phyloP scores from a whole-genome alignment of 2,888 invertebrate genomes.

The Zeuzera pyrina region DNA sequence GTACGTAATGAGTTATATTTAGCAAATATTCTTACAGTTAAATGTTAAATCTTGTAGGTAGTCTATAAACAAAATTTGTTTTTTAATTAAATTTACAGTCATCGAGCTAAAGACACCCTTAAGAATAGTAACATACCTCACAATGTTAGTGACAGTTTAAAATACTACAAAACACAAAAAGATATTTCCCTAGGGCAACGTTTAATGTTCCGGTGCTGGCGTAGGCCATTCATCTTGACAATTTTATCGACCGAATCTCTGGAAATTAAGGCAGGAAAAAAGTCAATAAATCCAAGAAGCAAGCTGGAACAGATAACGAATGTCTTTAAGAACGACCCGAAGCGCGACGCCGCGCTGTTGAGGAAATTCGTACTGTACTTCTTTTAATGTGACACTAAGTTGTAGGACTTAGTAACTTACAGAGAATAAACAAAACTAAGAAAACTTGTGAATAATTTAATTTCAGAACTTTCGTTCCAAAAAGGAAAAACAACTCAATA shows the following conservation, averaged over 20 bases:
- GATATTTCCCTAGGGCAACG: constrained; percentile 64
- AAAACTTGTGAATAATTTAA: constrained; percentile 17
- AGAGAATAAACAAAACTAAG: constrained; percentile 31
- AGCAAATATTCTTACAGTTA: too few relatives aligned
- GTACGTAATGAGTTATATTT: too few relatives aligned
- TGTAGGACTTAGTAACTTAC: constrained; percentile 19
- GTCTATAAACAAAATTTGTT: too few relatives aligned
- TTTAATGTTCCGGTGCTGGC: constrained; percentile 64
- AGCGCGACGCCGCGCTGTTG: constrained; percentile 17
- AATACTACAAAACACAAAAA: constrained; percentile 56
- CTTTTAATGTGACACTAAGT: constrained; percentile 46
- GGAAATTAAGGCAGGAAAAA: constrained; percentile 66
- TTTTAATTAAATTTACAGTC: too few relatives aligned
- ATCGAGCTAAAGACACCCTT: too few relatives aligned
- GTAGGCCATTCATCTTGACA: constrained; percentile 44
- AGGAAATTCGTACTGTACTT: constrained; percentile 18
- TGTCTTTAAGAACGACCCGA: constrained; percentile 31
- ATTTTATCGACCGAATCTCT: constrained; percentile 57
- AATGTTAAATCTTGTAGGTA: too few relatives aligned
- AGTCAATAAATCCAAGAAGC: constrained; percentile 65
- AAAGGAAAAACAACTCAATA: constrained; percentile 11
- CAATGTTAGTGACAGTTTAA: constrained; percentile 36
- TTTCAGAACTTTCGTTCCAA: background rate
- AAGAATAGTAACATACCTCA: background rate
- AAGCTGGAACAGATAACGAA: constrained; percentile 54